Percentiles rank a stretch among this genome's conserved stretches.
These are phyloP conservation scores for Microtus pennsylvanicus DNA, from an alignment of 2,113 vertebrate species.

Conservation along the genomic window DNA sequence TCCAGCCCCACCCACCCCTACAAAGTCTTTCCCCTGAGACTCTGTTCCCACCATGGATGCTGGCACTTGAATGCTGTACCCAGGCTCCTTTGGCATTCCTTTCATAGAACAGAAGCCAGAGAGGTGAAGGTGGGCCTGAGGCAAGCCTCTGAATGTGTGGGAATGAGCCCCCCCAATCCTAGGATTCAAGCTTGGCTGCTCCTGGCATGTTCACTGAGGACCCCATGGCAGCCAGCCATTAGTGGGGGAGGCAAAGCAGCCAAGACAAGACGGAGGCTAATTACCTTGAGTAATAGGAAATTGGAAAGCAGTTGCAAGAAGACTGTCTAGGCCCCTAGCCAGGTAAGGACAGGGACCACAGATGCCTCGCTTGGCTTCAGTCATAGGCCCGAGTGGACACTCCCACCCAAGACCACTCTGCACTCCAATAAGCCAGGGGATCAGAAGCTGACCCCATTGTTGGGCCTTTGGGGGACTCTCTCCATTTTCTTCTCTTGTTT, in stretches of 20 bases:
- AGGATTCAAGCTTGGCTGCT: conserved; percentile 73
- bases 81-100: conserved; percentile 27
- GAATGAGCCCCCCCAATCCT: conserved; percentile 64
- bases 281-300: conserved; percentile 77
- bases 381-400: background rate
- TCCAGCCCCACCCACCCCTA: background rate
- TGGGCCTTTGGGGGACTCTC: conserved; percentile 59
- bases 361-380: background rate
- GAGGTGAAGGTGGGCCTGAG: conserved; percentile 61
- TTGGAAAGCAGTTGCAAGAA: conserved; percentile 43
- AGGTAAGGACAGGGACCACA: conserved; percentile 16
- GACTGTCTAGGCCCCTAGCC: conserved; percentile 45
- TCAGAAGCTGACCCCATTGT: conserved; percentile 54
- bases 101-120: conserved; percentile 62
- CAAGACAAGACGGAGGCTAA: conserved; percentile 77
- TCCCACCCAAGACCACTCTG: background rate
- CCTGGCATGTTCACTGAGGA: conserved; percentile 58
- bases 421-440: background rate
- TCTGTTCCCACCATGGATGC: background rate
- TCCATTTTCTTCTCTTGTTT: conserved; percentile 61
- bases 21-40: background rate
- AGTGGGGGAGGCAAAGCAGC: conserved; percentile 77
- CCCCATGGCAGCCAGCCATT: conserved; percentile 74
- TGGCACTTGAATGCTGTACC: background rate
- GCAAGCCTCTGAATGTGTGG: conserved; percentile 67